Evolutionary conservation across 1,140 invertebrate species (phyloP), one percentile per base, ranked within the genome.

Genomic region (Pachypeltis micranthus): DNA sequence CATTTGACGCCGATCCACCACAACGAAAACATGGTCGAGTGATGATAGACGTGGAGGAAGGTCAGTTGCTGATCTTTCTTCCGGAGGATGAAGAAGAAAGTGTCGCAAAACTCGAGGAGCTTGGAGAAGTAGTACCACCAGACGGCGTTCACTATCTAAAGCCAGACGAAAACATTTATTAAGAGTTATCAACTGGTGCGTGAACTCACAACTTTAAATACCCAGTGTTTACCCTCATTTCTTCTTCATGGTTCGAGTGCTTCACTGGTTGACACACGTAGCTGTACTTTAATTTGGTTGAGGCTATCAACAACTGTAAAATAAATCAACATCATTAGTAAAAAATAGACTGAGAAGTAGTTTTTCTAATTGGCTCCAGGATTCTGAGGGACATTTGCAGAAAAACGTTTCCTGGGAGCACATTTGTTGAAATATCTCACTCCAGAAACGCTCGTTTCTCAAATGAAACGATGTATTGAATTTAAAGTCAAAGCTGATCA

Each of bases 121-220:
- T 97, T 97, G 26, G 93, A 95, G 70, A 95, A 86, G 73, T 94
- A 96, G 73, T 96, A 98, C 91, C 91, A 96, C 93, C 93, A 98
- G 19, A 97, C 82, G 0, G 92, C 91, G 69, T 87, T 81, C 0
- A 93, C 89, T 75, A 96, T 92, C 92, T 96, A 75, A 23, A 68
- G 24, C 47, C 23, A n/a, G 4, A 12, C 23, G 7, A 54, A 7
- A 10, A 39, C 16, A 39, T 39, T 39, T 21, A 55, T 55, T 21
- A 55, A 21, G 51, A 24, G 21, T n/a, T n/a, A n/a, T n/a, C n/a
- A n/a, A 55, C 4, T 55, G 51, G n/a, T 55, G 51, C 21, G 51
- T 12, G n/a, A 19, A 51, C 16, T 29, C 16, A 25, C 24, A 21
- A 62, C 51, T 12, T 28, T 61, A n/a, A n/a, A n/a, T n/a, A n/a